phyloP scores from a whole-genome alignment of 2,888 invertebrate genomes.

The Chloroclystis v-ata region DNA sequence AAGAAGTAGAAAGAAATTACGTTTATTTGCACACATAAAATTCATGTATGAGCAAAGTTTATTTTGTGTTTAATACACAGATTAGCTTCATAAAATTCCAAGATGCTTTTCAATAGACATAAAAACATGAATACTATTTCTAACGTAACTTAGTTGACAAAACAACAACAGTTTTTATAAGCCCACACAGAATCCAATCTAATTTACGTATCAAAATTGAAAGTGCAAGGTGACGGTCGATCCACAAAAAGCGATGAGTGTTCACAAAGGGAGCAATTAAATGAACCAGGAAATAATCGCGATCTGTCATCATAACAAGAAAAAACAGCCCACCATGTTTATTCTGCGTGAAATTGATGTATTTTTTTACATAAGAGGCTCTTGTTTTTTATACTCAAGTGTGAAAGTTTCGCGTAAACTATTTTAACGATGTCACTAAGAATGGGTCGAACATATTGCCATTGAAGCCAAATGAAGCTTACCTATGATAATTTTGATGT shows the following conservation, averaged over 20 bases:
- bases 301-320: slow-evolving; percentile 64
- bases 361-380: slow-evolving; percentile 36
- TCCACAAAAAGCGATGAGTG: slow-evolving; percentile 50
- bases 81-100: too few relatives aligned
- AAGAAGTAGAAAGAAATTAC: too few relatives aligned
- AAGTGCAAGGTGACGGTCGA: slow-evolving; percentile 24
- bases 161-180: not conserved
- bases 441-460: too few relatives aligned
- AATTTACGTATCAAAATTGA: slow-evolving; percentile 20
- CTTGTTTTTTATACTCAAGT: not conserved
- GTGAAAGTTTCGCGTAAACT: not conserved
- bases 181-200: slow-evolving; percentile 8
- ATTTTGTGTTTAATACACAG: too few relatives aligned
- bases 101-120: too few relatives aligned
- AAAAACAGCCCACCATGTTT: slow-evolving; percentile 68
- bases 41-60: too few relatives aligned
- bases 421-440: too few relatives aligned
- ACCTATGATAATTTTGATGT: too few relatives aligned
- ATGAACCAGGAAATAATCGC: slow-evolving; percentile 56
- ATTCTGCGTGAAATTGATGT: slow-evolving; percentile 72
- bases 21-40: too few relatives aligned
- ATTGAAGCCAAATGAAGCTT: too few relatives aligned
- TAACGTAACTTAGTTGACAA: not conserved
- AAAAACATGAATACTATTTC: too few relatives aligned
- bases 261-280: slow-evolving; percentile 61